These are phyloP conservation scores for Heliconius nattereri DNA, from an alignment of 1,140 invertebrate species.

Conservation along the genomic window DNA sequence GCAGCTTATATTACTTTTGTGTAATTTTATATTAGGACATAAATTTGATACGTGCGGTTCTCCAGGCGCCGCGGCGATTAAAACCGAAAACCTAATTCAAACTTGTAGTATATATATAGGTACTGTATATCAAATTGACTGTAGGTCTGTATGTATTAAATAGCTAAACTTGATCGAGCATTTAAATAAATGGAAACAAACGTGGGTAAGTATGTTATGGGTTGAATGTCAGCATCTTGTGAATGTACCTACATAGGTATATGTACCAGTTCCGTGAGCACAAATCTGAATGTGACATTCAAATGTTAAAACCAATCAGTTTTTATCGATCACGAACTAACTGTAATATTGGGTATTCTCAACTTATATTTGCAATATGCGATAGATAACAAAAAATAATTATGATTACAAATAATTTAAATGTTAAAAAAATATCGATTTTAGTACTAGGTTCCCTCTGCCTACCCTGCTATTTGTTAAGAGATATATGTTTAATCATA, in stretches of 20 bases:
- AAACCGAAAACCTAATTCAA: neutral
- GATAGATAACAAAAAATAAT: too few species aligned
- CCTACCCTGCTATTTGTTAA: too few species aligned
- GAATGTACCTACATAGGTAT: neutral
- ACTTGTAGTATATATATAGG: neutral
- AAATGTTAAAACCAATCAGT: neutral
- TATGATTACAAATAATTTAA: too few species aligned
- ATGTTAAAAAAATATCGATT: too few species aligned
- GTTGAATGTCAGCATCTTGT: neutral
- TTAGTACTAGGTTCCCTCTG: too few species aligned
- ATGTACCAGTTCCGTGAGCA: neutral
- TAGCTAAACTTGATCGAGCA: neutral
- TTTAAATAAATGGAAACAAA: neutral
- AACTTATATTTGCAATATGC: too few species aligned
- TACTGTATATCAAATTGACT: neutral
- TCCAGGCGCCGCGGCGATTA: neutral
- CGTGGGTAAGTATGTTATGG: neutral
- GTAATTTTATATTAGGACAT: neutral
- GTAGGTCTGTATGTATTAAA: neutral
- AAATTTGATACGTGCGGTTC: neutral
- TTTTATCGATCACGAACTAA: constrained; percentile 2
- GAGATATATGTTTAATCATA: too few species aligned
- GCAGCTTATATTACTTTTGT: constrained; percentile 14
- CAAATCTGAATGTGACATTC: neutral
- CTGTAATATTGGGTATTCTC: neutral